Evolutionary conservation across 30 jellyfish, hydroid and myxozoan species (phyloP).

Genomic region (Chrysaora quinquecirrha): DNA sequence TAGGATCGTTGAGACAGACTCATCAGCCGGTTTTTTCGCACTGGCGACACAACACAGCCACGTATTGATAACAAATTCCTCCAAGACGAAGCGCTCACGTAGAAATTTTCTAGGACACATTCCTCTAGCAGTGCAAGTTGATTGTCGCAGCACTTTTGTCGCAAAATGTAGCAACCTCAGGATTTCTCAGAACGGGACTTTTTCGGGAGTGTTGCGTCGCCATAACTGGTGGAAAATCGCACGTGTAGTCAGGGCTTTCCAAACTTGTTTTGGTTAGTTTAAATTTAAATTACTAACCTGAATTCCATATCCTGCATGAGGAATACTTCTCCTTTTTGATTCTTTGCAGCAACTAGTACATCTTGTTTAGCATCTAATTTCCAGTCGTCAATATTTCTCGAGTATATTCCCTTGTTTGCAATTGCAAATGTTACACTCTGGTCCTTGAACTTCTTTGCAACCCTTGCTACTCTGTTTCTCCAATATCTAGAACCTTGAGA

Average conservation of each 20-base stretch:
- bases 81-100: no score
- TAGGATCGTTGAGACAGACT: no score
- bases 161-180: no score
- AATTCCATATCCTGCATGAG: conserved; percentile 53
- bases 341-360: conserved; percentile 63
- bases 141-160: no score
- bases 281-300: conserved; percentile 57
- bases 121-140: no score
- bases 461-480: conserved; percentile 98
- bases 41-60: no score
- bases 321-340: conserved; percentile 49
- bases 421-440: conserved; percentile 68
- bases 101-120: no score
- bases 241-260: no score
- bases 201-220: not conserved
- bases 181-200: no score
- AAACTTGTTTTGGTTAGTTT: no score
- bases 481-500: conserved; percentile 81
- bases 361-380: conserved; percentile 45
- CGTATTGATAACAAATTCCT: no score
- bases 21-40: no score
- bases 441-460: conserved; percentile 82
- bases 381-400: conserved; percentile 69
- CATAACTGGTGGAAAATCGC: not conserved
- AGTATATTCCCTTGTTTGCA: conserved; percentile 70